Evolutionary conservation across 1,140 invertebrate species (phyloP), one percentile per base, ranked within the genome.

Genomic region (Bactericera cockerelli): DNA sequence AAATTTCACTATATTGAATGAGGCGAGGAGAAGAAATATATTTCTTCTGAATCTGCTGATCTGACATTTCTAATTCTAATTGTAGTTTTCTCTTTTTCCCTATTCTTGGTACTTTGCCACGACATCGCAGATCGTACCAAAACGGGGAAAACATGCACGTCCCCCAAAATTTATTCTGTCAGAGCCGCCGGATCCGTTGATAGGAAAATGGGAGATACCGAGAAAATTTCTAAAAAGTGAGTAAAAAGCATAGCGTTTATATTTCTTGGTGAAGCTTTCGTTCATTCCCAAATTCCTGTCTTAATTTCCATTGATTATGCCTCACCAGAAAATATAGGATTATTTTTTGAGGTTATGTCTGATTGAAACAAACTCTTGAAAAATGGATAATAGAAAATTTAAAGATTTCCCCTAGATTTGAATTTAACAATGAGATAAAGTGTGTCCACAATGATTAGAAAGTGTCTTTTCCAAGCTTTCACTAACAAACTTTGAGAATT

Each of bases 41-140:
- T 4, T 31, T 31, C 13, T 31, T 31, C 28, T 6, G 4, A 31
- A 6, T 31, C 13, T 31, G 28, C 28, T 31, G 28, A 31, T 31
- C 4, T 31, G 13, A 31, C 28, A 31, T 6, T 31, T 31, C 28
- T n/a, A n/a, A n/a, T n/a, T 31, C 13, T 31, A 31, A 31, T 31
- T 31, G 28, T 13, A 31, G 28, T 31, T 6, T 31, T 31, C 28
- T 31, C 13, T 13, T 31, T 13, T 31, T 6, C 4, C 61, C 63
- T 58, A 67, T 75, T 73, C 60, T 75, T 74, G 39, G 39, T 59
- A 56, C 64, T 62, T 65, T 54, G n/a, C 28, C 58, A 49, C 62
- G 11, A 61, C 59, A 25, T 55, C 3, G 53, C 36, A 19, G 54
- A 62, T 22, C 57, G 26, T 13, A 25, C 26, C 59, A 58, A 62